A percentile compares a stretch with the other conserved stretches of the same genome.
These are phyloP conservation scores for Pandion haliaetus DNA, from an alignment of 2,113 vertebrate genomes.

Conservation along the genomic window DNA sequence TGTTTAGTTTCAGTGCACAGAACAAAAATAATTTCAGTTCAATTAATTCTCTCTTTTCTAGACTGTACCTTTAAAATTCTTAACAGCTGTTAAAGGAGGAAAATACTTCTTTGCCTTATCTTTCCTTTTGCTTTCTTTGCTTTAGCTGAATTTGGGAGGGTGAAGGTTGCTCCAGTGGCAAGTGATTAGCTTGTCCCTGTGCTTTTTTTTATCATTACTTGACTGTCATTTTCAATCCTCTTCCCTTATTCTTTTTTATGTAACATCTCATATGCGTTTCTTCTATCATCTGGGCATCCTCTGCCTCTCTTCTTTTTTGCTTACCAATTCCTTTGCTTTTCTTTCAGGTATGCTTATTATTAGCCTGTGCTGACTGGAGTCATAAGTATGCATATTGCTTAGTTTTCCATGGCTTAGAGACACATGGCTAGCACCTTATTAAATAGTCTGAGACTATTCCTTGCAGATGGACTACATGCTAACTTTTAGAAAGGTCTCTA, in stretches of 20 bases:
- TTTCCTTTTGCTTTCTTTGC: not conserved
- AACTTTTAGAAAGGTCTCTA: not conserved
- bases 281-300: not conserved
- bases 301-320: not conserved
- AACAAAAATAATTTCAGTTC: constrained; percentile 15
- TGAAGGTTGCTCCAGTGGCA: not conserved
- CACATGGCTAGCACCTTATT: not conserved
- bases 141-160: not conserved
- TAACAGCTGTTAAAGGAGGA: not conserved
- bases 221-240: constrained; percentile 5
- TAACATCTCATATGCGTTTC: not conserved
- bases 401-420: not conserved
- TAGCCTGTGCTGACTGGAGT: not conserved
- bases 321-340: not conserved
- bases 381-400: not conserved
- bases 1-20: constrained; percentile 58
- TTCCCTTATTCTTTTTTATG: not conserved
- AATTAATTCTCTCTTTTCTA: not conserved
- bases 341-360: not conserved
- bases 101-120: not conserved
- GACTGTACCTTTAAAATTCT: not conserved
- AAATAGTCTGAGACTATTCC: not conserved
- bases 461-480: not conserved
- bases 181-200: not conserved
- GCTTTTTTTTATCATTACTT: not conserved